phyloP scores from a whole-genome alignment of 1,140 invertebrate species.

The Aphis craccivora region DNA sequence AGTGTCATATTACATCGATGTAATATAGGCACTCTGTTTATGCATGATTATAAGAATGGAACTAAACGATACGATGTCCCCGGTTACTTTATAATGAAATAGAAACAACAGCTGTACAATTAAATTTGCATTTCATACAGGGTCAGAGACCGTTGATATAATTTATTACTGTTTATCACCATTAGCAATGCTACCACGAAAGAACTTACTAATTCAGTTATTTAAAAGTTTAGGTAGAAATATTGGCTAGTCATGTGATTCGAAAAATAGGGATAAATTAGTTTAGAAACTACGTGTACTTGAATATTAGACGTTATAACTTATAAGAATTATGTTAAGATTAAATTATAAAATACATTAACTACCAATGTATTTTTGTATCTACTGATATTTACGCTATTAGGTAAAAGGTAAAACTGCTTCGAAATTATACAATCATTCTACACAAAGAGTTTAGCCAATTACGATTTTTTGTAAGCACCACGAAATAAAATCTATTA shows the following conservation, averaged over 20 bases:
- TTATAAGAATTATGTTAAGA: not conserved
- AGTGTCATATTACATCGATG: not conserved
- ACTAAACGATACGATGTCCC: not conserved
- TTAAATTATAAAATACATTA: not conserved
- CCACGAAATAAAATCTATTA: not conserved
- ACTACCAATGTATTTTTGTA: not conserved
- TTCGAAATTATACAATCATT: not conserved
- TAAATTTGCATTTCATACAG: not conserved
- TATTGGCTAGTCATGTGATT: not conserved
- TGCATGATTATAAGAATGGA: not conserved
- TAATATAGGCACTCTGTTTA: not conserved
- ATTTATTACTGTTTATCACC: not conserved
- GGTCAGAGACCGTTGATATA: conserved; percentile 12
- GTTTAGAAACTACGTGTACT: not conserved
- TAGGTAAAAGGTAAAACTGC: not conserved
- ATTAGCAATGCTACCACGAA: not conserved
- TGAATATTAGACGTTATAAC: not conserved
- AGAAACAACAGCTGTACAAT: not conserved
- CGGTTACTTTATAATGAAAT: conserved; percentile 1
- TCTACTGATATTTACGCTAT: not conserved
- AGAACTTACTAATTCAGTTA: not conserved
- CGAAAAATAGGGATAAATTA: not conserved
- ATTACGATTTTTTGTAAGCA: not conserved
- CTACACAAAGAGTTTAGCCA: not conserved
- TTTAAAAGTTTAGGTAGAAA: not conserved